phyloP scores from a whole-genome alignment of 2,113 vertebrate genomes.

The Himantopus leucocephalus region DNA sequence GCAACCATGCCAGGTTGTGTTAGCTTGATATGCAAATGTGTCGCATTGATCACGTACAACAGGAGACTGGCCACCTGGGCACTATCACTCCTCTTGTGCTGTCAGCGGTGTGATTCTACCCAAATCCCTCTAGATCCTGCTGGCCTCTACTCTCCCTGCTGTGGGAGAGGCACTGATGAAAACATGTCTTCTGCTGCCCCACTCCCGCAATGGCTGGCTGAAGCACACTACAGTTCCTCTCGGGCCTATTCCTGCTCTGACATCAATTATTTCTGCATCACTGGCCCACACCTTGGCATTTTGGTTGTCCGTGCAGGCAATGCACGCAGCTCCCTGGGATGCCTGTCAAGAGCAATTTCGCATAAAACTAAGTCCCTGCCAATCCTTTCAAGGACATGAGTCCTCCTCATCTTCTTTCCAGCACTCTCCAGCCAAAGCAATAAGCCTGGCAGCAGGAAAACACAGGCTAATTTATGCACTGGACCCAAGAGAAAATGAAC shows the following conservation, averaged over 20 bases:
- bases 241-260: background rate
- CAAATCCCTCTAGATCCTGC: background rate
- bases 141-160: background rate
- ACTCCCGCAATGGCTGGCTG: background rate
- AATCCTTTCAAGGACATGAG: constrained; percentile 18
- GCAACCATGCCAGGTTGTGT: background rate
- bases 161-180: background rate
- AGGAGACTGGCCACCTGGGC: background rate
- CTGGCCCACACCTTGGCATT: constrained; percentile 4
- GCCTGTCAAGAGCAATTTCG: constrained; percentile 48
- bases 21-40: background rate
- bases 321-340: background rate
- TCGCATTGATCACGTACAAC: background rate
- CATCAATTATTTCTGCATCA: constrained; percentile 16
- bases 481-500: background rate
- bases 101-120: background rate
- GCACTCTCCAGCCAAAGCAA: background rate
- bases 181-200: background rate
- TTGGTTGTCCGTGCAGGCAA: background rate
- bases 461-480: background rate
- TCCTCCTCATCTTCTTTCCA: background rate
- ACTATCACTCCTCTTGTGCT: background rate
- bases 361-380: constrained; percentile 4
- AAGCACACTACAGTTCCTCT: background rate
- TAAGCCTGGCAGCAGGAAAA: background rate